Evolutionary conservation across 2,888 invertebrate species (phyloP).

Genomic region (Drosophila vallismaia): DNA sequence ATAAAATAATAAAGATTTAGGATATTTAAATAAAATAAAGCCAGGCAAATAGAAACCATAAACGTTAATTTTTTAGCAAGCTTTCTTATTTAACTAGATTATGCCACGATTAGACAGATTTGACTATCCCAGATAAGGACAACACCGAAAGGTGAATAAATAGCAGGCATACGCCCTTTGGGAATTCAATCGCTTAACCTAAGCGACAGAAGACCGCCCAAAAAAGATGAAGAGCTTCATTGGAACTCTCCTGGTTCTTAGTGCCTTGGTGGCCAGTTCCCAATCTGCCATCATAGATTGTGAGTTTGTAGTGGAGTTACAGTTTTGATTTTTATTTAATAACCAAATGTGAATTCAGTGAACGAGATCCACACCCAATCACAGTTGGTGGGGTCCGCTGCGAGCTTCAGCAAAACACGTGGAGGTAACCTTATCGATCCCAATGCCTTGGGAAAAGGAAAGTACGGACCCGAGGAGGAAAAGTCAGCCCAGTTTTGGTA

Average conservation of each 20-base stretch:
- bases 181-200: conserved; percentile 4
- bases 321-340: no score
- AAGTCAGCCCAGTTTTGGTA: conserved; percentile 69
- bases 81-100: conserved; percentile 11
- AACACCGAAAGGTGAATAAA: conserved; percentile 9
- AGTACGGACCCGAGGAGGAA: conserved; percentile 58
- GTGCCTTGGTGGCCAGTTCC: conserved; percentile 26
- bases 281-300: conserved; percentile 25
- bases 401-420: not conserved
- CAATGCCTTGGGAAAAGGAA: conserved; percentile 58
- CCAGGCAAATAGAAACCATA: conserved; percentile 3
- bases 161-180: not conserved
- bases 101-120: conserved; percentile 18
- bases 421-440: conserved; percentile 39
- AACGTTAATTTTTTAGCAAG: conserved; percentile 10
- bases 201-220: not conserved
- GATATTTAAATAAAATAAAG: not conserved
- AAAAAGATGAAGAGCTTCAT: conserved; percentile 18
- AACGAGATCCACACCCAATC: conserved; percentile 43
- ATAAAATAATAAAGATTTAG: conserved; percentile 25
- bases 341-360: conserved; percentile 28
- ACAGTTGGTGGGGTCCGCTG: conserved; percentile 50
- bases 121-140: conserved; percentile 13
- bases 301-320: conserved; percentile 14
- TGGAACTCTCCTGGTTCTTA: conserved; percentile 5